These are phyloP conservation scores for Cryptocephalus primarius DNA, from an alignment of 2,888 invertebrate genomes.

Conservation along the genomic window DNA sequence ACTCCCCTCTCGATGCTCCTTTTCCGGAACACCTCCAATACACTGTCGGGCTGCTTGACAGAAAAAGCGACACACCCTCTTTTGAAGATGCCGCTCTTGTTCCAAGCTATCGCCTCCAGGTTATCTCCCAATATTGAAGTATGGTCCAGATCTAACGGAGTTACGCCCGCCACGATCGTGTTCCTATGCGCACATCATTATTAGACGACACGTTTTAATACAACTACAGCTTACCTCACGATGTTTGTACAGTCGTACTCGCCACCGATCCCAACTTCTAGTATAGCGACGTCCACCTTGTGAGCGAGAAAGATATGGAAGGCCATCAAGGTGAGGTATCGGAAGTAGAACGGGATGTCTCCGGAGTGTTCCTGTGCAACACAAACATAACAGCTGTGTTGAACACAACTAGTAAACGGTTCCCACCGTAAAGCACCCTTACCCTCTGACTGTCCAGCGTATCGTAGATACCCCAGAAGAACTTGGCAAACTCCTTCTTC, in stretches of 20 bases:
- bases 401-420: neutral
- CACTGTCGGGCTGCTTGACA: conserved; percentile 50
- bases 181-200: conserved; percentile 41
- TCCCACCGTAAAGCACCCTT: conserved; percentile 4
- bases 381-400: neutral
- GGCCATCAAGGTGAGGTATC: conserved; percentile 86
- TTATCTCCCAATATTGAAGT: conserved; percentile 69
- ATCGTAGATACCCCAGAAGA: conserved; percentile 77
- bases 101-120: conserved; percentile 78
- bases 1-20: conserved; percentile 56
- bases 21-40: conserved; percentile 53
- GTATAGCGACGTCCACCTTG: conserved; percentile 80
- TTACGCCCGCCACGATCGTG: conserved; percentile 79
- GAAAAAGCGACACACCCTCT: conserved; percentile 58
- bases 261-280: conserved; percentile 98
- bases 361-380: conserved; percentile 40
- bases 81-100: conserved; percentile 96
- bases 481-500: conserved; percentile 57
- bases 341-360: conserved; percentile 90
- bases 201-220: no score
- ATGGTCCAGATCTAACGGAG: conserved; percentile 87
- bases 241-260: conserved; percentile 90
- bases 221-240: conserved; percentile 46
- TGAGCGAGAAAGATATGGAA: conserved; percentile 78
- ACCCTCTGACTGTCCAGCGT: conserved; percentile 43